These are phyloP conservation scores for Eptatretus atami DNA, from an alignment of 2,797 vertebrate genomes.

Conservation along the genomic window DNA sequence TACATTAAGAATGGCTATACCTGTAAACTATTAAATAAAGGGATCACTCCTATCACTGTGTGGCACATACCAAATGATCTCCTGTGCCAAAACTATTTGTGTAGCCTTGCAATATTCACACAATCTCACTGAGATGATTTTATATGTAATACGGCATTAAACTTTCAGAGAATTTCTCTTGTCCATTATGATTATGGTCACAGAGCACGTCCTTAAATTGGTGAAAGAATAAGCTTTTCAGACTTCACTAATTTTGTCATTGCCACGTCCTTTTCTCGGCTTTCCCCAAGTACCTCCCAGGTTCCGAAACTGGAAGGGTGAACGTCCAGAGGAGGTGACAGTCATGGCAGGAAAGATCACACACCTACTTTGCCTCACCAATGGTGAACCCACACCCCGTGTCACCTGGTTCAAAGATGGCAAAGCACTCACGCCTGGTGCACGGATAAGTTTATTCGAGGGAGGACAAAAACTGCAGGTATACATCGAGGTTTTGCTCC, in stretches of 20 bases:
- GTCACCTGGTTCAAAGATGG: slow-evolving; percentile 56
- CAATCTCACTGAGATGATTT: neutral
- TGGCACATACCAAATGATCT: neutral
- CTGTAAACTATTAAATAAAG: neutral
- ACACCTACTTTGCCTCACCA: slow-evolving; percentile 31
- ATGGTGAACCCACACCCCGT: slow-evolving; percentile 36
- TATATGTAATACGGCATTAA: neutral
- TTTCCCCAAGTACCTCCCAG: slow-evolving; percentile 21
- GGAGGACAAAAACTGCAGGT: slow-evolving; percentile 48
- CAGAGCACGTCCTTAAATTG: too few species aligned
- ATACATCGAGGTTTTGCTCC: neutral
- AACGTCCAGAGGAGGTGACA: slow-evolving; percentile 36
- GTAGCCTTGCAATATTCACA: slow-evolving; percentile 16
- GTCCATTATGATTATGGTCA: too few species aligned
- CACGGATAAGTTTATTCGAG: slow-evolving; percentile 20
- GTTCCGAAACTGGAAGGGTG: slow-evolving; percentile 23
- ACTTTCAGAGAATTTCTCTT: too few species aligned
- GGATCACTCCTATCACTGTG: neutral
- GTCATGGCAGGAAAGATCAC: slow-evolving; percentile 29
- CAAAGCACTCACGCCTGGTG: slow-evolving; percentile 18
- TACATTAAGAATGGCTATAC: neutral
- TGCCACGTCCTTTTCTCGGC: neutral
- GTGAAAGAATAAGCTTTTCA: too few species aligned
- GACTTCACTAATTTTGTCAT: too few species aligned
- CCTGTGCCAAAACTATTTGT: slow-evolving; percentile 1